phyloP scores from a whole-genome alignment of 2,888 invertebrate species.

The Drosophila multiciliata region DNA sequence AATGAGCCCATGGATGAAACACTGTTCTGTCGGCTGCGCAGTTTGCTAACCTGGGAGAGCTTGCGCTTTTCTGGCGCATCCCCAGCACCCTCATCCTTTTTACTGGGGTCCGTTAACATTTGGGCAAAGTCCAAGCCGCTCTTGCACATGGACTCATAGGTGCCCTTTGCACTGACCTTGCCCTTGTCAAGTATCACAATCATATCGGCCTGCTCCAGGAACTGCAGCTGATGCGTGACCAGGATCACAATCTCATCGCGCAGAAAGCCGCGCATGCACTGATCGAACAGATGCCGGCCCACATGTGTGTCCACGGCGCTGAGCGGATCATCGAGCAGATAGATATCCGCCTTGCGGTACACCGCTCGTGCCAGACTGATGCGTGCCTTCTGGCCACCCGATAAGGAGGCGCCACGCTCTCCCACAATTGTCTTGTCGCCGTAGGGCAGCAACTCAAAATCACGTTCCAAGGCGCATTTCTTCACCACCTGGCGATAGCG shows the following conservation, averaged over 20 bases:
- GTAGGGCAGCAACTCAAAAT: slow-evolving; percentile 87
- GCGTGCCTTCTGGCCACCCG: slow-evolving; percentile 95
- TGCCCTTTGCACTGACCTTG: slow-evolving; percentile 86
- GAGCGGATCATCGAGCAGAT: slow-evolving; percentile 95
- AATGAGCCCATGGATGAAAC: slow-evolving; percentile 86
- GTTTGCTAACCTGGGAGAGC: slow-evolving; percentile 73
- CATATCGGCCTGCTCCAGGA: slow-evolving; percentile 88
- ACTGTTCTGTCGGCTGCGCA: slow-evolving; percentile 83
- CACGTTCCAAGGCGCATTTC: slow-evolving; percentile 86
- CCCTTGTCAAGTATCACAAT: slow-evolving; percentile 85
- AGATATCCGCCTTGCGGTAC: slow-evolving; percentile 94
- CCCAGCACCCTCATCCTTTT: slow-evolving; percentile 80
- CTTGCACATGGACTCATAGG: slow-evolving; percentile 89
- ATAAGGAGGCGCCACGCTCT: slow-evolving; percentile 93
- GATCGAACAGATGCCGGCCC: slow-evolving; percentile 93
- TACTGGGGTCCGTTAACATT: slow-evolving; percentile 87
- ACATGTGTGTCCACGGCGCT: slow-evolving; percentile 97
- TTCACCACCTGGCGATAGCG: slow-evolving; percentile 87
- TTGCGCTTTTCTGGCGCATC: slow-evolving; percentile 61
- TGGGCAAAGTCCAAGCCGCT: slow-evolving; percentile 92
- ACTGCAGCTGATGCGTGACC: slow-evolving; percentile 94
- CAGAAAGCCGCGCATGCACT: slow-evolving; percentile 85
- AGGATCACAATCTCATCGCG: slow-evolving; percentile 89
- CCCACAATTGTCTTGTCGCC: slow-evolving; percentile 90
- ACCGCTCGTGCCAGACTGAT: slow-evolving; percentile 95